These are phyloP conservation scores for Drosophila neonasuta DNA, from an alignment of 2,888 invertebrate genomes.

Conservation along the genomic window DNA sequence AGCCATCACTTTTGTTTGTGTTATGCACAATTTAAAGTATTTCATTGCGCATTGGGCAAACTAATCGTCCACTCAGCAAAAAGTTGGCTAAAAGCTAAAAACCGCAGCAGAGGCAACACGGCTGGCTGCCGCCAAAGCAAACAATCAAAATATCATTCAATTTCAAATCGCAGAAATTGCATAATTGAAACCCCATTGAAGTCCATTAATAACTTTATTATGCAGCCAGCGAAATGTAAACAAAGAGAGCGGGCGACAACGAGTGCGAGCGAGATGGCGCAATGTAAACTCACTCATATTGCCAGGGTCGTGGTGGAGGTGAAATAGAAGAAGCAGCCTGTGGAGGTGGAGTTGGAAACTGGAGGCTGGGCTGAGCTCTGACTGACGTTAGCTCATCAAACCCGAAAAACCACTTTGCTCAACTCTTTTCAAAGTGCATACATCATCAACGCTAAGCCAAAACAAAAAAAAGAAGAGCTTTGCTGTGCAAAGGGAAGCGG, in stretches of 20 bases:
- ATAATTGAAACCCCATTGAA: slow-evolving; percentile 75
- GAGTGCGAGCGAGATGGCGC: slow-evolving; percentile 2
- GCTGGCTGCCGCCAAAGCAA: slow-evolving; percentile 39
- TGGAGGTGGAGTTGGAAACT: slow-evolving; percentile 1
- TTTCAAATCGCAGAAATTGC: slow-evolving; percentile 76
- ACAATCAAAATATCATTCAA: slow-evolving; percentile 73
- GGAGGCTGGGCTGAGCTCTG: slow-evolving; percentile 9
- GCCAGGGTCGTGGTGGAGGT: slow-evolving; percentile 9
- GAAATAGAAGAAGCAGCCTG: slow-evolving; percentile 1
- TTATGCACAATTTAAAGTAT: slow-evolving; percentile 13
- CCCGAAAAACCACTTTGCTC: slow-evolving; percentile 75
- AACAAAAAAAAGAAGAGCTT: slow-evolving; percentile 51
- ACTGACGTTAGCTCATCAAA: slow-evolving; percentile 74
- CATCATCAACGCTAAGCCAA: slow-evolving; percentile 75
- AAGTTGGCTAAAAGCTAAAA: slow-evolving; percentile 26
- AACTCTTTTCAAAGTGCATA: slow-evolving; percentile 76
- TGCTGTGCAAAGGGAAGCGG: slow-evolving; percentile 33
- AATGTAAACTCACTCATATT: slow-evolving; percentile 23
- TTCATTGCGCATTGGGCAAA: slow-evolving; percentile 17
- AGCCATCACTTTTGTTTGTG: not conserved
- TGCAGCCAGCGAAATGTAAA: slow-evolving; percentile 63
- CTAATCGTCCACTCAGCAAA: slow-evolving; percentile 35
- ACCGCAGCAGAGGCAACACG: slow-evolving; percentile 10
- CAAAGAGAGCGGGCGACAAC: slow-evolving; percentile 27
- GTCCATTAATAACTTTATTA: slow-evolving; percentile 75